Evolutionary conservation across 2,888 invertebrate genomes (phyloP), one percentile per base, ranked within the genome.

Genomic region (Silvanus unidentatus): DNA sequence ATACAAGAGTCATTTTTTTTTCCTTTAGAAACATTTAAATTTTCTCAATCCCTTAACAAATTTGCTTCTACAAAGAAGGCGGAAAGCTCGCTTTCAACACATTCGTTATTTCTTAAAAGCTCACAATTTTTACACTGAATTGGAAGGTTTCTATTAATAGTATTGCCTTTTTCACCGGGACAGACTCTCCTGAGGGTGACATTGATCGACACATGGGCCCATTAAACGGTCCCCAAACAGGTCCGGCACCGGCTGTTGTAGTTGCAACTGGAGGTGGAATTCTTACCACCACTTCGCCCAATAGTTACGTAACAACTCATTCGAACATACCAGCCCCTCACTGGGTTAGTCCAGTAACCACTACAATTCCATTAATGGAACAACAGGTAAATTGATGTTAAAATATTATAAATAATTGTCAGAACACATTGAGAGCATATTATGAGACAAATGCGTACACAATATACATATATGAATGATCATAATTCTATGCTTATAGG

Each of bases 281-380:
- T 44, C 50, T 63, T 42, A 53, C 62, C 29, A 58, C 32, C n/a
- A 32, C 63, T 29, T 64, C 63, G 6, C 60, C 64, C 12, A 62
- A 60, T 51, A 66, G 63, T 32, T 22, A 22, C 8, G n/a, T n/a
- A n/a, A 11, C n/a, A 52, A 56, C 60, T 35, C 63, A 62, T 52
- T 55, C 62, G 39, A 57, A 53, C 16, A 57, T 60, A 40, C 59
- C 63, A n/a, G 58, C 54, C 36, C 60, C 68, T 35, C 75, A 76
- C 44, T 77, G 77, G 77, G 71, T 73, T 35, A 72, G 72, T 48
- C 73, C 75, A 13, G 73, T 73, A 16, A 70, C 73, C 36, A 72
- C 72, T 28, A 71, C 61, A 42, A 55, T 51, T 62, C 22, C 22
- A 22, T 22, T 22, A 22, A 22, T 22, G 8, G 22, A 22, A 8